phyloP scores from a whole-genome alignment of 2,888 invertebrate species.

The Plebejus melissa region DNA sequence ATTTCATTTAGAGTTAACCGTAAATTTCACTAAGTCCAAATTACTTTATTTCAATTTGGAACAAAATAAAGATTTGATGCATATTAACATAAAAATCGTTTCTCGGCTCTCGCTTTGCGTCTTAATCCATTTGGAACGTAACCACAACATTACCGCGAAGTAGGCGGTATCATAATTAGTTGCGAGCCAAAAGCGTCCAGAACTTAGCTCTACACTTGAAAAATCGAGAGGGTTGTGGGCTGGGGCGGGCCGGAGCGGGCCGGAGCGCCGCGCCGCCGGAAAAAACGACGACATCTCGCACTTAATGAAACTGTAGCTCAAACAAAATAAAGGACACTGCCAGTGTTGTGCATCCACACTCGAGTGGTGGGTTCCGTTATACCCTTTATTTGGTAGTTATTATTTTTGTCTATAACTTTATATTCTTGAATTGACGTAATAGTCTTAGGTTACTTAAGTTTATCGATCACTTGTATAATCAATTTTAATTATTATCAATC shows the following conservation, averaged over 20 bases:
- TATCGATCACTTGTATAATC: too few species aligned
- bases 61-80: too few species aligned
- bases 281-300: conserved; percentile 72
- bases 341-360: background rate
- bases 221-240: conserved; percentile 67
- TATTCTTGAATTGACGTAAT: too few species aligned
- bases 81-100: background rate
- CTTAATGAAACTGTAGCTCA: conserved; percentile 75
- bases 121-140: background rate
- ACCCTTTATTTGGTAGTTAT: background rate
- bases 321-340: conserved; percentile 64
- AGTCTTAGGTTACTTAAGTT: too few species aligned
- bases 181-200: conserved; percentile 49
- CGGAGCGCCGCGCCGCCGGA: conserved; percentile 47
- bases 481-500: too few species aligned
- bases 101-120: background rate
- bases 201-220: conserved; percentile 71
- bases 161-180: conserved; percentile 55
- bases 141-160: conserved; percentile 33
- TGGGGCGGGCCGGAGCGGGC: conserved; percentile 40
- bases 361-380: background rate
- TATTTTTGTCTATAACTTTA: background rate
- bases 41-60: background rate
- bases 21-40: background rate
- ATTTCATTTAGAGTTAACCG: background rate